Base-by-base conservation (phyloP, 2,797 vertebrate species). In the Oceanodroma leucorhoa region DNA sequence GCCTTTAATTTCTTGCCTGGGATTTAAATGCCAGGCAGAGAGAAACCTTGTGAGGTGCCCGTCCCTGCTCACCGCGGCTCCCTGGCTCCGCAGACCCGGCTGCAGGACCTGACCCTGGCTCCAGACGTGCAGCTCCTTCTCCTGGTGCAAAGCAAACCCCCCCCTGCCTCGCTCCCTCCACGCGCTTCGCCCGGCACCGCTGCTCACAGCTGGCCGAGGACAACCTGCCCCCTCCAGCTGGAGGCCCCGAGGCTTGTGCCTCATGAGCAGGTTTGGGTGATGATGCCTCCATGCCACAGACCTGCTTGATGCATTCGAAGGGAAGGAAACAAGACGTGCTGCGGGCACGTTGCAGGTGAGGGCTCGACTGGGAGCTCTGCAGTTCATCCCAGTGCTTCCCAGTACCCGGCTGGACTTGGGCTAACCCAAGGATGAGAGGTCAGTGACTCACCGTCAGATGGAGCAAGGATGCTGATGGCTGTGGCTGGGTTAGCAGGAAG, bases 181-280 rank as follows among this genome's bases (percentile, higher is more conserved):
- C 4, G 2, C 1, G 2, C 30, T 34, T 58, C 7, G 1, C 21
- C 60, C 36, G 1, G 2, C 27, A 3, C 48, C 3, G 3, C 66
- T 30, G 46, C 66, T 30, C 67, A 3, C 58, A 15, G 12, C 41
- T 22, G 51, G n/a, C 43, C 3, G 3, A 23, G 34, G 51, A 38
- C n/a, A 2, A 34, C 51, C 41, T 67, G n/a, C n/a, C 36, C 55
- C 15, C 55, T 36, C n/a, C n/a, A 8, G 55, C 71, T 24, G 43
- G 8, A 71, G 45, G 27, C 50, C 21, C 27, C 1, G 3, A 26
- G 22, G 5, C 10, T 23, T 11, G 73, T 41, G 66, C 20, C 43
- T 19, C 11, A 1, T 1, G 29, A 29, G 29, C n/a, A 11, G 34
- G 21, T 54, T 2, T 36, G 22, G 60, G 36, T 4, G 29, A 24